Evolutionary conservation across 2,113 vertebrate genomes (phyloP).

Genomic region (Rhegmatorhina hoffmannsi): DNA sequence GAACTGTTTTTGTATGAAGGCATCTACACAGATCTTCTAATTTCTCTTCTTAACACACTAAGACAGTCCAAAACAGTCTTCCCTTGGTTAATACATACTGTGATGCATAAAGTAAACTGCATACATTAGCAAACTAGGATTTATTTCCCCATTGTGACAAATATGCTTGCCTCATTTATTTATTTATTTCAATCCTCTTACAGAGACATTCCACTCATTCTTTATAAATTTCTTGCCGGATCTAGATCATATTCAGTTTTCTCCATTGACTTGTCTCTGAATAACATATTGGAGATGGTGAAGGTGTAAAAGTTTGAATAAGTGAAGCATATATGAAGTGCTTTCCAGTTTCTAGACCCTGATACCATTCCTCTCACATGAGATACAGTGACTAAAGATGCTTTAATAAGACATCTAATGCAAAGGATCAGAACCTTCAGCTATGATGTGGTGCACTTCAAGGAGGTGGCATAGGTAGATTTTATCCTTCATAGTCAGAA

Average conservation of each 20-base stretch:
- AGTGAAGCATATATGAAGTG: background rate
- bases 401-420: background rate
- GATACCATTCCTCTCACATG: background rate
- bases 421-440: background rate
- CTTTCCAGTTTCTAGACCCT: background rate
- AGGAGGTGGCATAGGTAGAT: rapidly evolving
- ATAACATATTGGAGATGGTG: background rate
- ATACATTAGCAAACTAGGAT: background rate
- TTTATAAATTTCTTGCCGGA: background rate
- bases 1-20: background rate
- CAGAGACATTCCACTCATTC: background rate
- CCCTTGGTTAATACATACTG: background rate
- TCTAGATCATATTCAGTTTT: background rate
- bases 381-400: background rate
- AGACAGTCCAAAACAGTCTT: background rate
- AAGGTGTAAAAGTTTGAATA: background rate
- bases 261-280: rapidly evolving
- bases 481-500: background rate
- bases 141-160: background rate
- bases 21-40: background rate
- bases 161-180: background rate
- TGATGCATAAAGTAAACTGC: background rate
- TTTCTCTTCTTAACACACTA: background rate
- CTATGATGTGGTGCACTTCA: background rate
- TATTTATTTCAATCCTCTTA: background rate